Evolutionary conservation across 2,113 vertebrate genomes (phyloP).

Genomic region (Capreolus pygargus): DNA sequence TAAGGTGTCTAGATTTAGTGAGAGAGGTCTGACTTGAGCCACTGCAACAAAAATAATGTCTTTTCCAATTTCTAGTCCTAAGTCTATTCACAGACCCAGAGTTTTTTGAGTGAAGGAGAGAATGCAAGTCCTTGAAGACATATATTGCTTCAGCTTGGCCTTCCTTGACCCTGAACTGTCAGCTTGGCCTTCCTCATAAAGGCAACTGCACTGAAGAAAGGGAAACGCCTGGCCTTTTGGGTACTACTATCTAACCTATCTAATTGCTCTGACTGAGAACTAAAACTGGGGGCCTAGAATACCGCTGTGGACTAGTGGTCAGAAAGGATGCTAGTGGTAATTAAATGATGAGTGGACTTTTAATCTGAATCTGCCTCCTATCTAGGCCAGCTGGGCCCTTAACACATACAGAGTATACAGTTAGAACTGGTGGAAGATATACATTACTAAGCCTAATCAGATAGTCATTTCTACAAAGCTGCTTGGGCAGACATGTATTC

Average conservation of each 20-base stretch:
- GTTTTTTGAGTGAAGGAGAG: not conserved
- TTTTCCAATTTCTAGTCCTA: not conserved
- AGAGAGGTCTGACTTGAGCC: not conserved
- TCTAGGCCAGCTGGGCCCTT: not conserved
- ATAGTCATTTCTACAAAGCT: not conserved
- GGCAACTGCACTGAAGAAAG: not conserved
- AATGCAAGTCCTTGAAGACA: not conserved
- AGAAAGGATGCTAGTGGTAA: not conserved
- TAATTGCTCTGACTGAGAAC: not conserved
- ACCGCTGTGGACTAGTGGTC: not conserved
- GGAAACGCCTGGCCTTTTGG: not conserved
- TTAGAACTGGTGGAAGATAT: not conserved
- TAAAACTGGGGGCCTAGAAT: not conserved
- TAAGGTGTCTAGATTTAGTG: not conserved
- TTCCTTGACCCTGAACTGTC: not conserved
- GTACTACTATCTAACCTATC: not conserved
- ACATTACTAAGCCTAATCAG: not conserved
- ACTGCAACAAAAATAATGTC: not conserved
- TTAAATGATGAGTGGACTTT: not conserved
- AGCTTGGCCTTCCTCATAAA: not conserved
- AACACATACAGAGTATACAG: not conserved
- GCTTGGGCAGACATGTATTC: not conserved
- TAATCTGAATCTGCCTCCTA: not conserved
- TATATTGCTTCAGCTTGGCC: not conserved
- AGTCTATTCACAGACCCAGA: not conserved